A percentile compares a stretch with the other conserved stretches of the same genome.
These are phyloP conservation scores for Daubentonia madagascariensis DNA, from an alignment of 2,113 vertebrate species.

Conservation along the genomic window DNA sequence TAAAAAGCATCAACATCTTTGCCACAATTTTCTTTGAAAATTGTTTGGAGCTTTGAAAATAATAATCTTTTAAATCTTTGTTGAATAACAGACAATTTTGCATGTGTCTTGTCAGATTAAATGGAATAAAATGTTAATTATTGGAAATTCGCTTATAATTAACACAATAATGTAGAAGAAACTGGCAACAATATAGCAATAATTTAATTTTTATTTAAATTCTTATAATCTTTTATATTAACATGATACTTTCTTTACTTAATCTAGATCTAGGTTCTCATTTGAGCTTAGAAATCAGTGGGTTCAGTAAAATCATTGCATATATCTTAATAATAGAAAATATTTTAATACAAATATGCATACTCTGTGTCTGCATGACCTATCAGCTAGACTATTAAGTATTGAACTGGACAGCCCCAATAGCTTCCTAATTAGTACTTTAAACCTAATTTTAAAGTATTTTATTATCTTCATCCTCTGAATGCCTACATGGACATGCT, in stretches of 20 bases:
- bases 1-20: neutral
- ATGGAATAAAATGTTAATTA: constrained; percentile 11
- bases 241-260: neutral
- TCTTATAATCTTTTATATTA: neutral
- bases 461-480: neutral
- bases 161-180: neutral
- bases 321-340: neutral
- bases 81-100: neutral
- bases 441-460: neutral
- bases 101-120: neutral
- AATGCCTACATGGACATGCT: neutral
- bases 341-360: neutral
- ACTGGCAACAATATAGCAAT: neutral
- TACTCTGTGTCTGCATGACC: no score
- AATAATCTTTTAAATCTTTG: constrained; percentile 1
- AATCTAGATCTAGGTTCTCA: neutral
- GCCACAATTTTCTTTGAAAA: neutral
- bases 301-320: neutral
- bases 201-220: constrained; percentile 24
- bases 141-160: constrained; percentile 19
- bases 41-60: constrained; percentile 10
- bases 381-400: neutral
- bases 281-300: neutral
- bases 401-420: neutral
- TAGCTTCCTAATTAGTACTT: neutral